phyloP scores from a whole-genome alignment of 2,888 invertebrate species.

The Panorpa germanica region DNA sequence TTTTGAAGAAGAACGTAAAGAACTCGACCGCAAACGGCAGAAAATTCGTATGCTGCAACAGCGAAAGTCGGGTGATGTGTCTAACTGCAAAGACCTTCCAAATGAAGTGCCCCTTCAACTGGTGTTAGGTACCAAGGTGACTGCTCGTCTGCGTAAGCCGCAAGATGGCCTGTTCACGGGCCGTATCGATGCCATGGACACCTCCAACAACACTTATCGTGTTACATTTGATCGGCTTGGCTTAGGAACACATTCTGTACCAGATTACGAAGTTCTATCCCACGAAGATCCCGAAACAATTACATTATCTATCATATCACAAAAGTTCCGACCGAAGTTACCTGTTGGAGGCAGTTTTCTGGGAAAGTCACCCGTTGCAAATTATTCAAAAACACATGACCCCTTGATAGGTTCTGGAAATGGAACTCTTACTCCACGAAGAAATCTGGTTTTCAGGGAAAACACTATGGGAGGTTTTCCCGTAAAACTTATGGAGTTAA shows the following conservation, averaged over 20 bases:
- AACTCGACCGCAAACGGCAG: slow-evolving; percentile 75
- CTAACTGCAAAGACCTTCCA: slow-evolving; percentile 72
- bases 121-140: slow-evolving; percentile 87
- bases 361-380: too few relatives aligned
- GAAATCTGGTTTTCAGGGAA: too few relatives aligned
- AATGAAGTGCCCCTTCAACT: slow-evolving; percentile 87
- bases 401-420: too few relatives aligned
- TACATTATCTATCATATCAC: slow-evolving; percentile 63
- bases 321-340: slow-evolving; percentile 56
- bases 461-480: slow-evolving; percentile 66
- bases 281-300: slow-evolving; percentile 85
- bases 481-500: slow-evolving; percentile 61
- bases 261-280: slow-evolving; percentile 90
- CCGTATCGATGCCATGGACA: slow-evolving; percentile 88
- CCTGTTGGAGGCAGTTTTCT: too few relatives aligned
- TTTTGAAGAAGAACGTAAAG: slow-evolving; percentile 84
- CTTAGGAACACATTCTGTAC: slow-evolving; percentile 86
- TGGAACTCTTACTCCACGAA: too few relatives aligned
- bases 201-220: slow-evolving; percentile 82
- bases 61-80: slow-evolving; percentile 63
- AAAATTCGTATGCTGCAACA: slow-evolving; percentile 88
- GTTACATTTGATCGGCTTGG: slow-evolving; percentile 87
- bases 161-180: slow-evolving; percentile 93
- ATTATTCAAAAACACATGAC: too few relatives aligned
- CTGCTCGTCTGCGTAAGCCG: slow-evolving; percentile 74